Percentiles rank a stretch among this genome's conserved stretches.
Evolutionary conservation across 1,140 invertebrate genomes (phyloP).

Genomic region (Nixonia krombeini): DNA sequence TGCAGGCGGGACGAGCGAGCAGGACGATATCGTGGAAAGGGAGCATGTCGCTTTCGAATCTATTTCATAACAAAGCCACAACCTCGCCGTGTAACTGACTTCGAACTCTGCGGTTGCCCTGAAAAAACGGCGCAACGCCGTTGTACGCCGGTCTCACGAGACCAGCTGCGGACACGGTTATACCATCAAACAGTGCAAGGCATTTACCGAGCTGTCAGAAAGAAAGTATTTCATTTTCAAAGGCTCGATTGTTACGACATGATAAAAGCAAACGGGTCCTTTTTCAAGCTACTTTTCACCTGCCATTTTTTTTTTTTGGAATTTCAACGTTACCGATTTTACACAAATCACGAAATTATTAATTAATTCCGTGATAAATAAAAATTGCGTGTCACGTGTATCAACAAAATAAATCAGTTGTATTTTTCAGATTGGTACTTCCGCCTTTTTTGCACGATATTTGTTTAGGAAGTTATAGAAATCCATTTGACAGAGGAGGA

Average conservation of each 20-base stretch:
- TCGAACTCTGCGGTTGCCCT: slow-evolving; percentile 16
- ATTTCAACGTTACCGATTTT: too few species aligned
- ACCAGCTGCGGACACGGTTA: slow-evolving; percentile 23
- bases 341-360: too few species aligned
- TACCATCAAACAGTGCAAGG: slow-evolving; percentile 4
- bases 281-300: too few species aligned
- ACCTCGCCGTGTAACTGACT: slow-evolving; percentile 19
- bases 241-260: not conserved
- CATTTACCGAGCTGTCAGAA: not conserved
- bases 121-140: slow-evolving; percentile 18
- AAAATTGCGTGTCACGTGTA: too few species aligned
- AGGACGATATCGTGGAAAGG: slow-evolving; percentile 5
- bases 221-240: not conserved
- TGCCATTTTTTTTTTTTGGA: too few species aligned
- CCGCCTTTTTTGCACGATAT: too few species aligned
- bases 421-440: too few species aligned
- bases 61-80: slow-evolving; percentile 32
- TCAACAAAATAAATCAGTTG: too few species aligned
- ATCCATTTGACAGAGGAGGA: too few species aligned
- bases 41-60: slow-evolving; percentile 25
- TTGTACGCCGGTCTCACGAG: slow-evolving; percentile 13
- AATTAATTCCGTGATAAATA: too few species aligned
- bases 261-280: too few species aligned
- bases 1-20: not conserved
- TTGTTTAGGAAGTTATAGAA: too few species aligned